phyloP scores from a whole-genome alignment of 2,113 vertebrate species.

The Aleadryas rufinucha region DNA sequence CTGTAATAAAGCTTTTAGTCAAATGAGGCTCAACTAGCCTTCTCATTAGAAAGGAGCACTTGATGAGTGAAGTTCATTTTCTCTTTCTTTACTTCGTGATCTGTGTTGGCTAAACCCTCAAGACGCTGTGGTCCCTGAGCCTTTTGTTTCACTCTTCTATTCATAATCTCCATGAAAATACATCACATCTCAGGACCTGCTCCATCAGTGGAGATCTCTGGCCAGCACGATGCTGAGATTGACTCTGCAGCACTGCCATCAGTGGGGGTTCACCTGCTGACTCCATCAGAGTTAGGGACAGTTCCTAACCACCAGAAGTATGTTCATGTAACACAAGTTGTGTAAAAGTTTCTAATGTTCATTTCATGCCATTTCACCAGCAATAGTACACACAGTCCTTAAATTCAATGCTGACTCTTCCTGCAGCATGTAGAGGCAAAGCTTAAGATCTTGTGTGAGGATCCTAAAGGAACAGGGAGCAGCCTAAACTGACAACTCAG shows the following conservation, averaged over 20 bases:
- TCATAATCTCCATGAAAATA: not conserved
- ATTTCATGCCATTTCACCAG: not conserved
- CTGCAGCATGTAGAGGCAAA: not conserved
- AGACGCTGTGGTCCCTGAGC: not conserved
- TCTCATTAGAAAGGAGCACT: conserved; percentile 3
- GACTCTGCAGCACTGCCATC: not conserved
- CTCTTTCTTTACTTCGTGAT: not conserved
- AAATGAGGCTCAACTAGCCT: not conserved
- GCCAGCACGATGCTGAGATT: not conserved
- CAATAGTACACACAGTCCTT: not conserved
- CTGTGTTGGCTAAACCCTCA: not conserved
- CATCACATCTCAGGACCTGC: not conserved
- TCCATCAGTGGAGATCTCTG: not conserved
- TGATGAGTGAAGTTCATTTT: not conserved
- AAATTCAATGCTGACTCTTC: not conserved
- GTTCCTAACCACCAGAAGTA: not conserved
- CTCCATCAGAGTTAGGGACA: not conserved
- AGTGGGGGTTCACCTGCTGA: not conserved
- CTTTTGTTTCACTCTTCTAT: not conserved
- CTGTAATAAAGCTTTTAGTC: conserved; percentile 28
- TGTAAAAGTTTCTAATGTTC: not conserved
- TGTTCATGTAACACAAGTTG: not conserved
- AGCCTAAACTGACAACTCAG: not conserved
- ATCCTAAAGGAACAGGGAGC: not conserved
- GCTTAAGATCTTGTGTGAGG: not conserved